Conservation (phyloP, 2,888 invertebrate genomes). For the Platycnemis pennipes region DNA sequence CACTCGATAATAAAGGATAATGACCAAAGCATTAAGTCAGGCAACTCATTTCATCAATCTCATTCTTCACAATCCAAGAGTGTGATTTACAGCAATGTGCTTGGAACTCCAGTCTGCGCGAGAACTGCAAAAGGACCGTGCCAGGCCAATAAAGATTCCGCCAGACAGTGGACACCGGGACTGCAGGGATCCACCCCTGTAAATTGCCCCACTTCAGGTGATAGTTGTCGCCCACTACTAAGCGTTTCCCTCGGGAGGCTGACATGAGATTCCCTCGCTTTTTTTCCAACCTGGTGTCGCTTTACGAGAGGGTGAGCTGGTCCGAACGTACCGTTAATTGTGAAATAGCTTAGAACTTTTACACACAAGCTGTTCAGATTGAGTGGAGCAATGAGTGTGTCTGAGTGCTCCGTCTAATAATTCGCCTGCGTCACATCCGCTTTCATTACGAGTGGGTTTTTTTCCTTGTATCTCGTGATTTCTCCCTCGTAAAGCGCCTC, state of each 20-base stretch:
- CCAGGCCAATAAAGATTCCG: neutral
- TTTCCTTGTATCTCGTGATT: neutral
- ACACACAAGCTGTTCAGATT: neutral
- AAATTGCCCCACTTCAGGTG: neutral
- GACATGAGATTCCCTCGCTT: neutral
- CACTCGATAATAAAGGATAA: no score
- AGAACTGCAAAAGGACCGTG: no score
- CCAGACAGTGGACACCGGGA: neutral
- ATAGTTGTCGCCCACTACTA: neutral
- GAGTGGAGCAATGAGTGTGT: constrained; percentile 12
- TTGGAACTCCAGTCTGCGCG: no score
- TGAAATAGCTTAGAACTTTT: neutral
- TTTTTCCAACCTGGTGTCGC: neutral
- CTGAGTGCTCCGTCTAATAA: constrained; percentile 26
- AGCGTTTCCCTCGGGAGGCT: neutral
- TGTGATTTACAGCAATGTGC: no score
- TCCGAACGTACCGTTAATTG: neutral
- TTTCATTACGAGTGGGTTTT: neutral
- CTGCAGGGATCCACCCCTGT: neutral
- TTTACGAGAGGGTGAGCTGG: neutral
- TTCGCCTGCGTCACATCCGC: neutral
- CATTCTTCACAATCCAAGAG: no score
- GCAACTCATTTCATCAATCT: no score
- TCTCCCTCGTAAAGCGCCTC: neutral
- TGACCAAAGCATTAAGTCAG: no score